A percentile compares a stretch with the other conserved stretches of the same genome.
Conservation (phyloP, 2,888 invertebrate genomes). For the Hypomecis punctinalis region DNA sequence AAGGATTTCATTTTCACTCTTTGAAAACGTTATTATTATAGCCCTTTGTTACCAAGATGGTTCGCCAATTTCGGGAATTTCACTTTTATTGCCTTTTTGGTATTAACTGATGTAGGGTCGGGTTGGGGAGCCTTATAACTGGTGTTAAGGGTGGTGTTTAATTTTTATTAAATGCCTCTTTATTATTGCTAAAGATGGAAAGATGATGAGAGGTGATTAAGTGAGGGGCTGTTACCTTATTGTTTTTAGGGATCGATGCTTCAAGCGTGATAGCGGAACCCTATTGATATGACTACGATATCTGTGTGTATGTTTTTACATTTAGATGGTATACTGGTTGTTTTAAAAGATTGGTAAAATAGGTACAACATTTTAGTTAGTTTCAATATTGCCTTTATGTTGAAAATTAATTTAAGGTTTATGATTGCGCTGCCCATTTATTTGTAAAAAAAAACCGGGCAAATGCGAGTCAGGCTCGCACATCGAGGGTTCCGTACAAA, state of each 20-base stretch:
- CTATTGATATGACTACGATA: no score
- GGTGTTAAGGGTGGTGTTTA: conserved; percentile 13
- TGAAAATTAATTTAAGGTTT: no score
- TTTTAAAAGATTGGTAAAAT: no score
- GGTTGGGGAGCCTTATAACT: conserved; percentile 4
- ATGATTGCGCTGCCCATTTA: no score
- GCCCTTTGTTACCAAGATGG: conserved; percentile 27
- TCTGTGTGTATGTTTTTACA: no score
- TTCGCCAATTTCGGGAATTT: conserved; percentile 30
- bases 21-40: conserved; percentile 30
- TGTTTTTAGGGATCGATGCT: not conserved
- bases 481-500: no score
- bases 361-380: no score
- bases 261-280: no score
- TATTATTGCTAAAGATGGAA: conserved; percentile 8
- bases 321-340: no score
- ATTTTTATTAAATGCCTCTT: conserved; percentile 19
- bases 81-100: conserved; percentile 29
- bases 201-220: not conserved
- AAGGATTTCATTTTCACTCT: conserved; percentile 30
- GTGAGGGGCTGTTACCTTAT: not conserved
- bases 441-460: no score
- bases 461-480: no score
- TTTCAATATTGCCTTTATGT: no score
- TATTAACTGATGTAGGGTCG: conserved; percentile 22